Percentiles rank a stretch among this genome's conserved stretches.
Conservation (phyloP, 1,140 invertebrate species). For the Diabrotica undecimpunctata region DNA sequence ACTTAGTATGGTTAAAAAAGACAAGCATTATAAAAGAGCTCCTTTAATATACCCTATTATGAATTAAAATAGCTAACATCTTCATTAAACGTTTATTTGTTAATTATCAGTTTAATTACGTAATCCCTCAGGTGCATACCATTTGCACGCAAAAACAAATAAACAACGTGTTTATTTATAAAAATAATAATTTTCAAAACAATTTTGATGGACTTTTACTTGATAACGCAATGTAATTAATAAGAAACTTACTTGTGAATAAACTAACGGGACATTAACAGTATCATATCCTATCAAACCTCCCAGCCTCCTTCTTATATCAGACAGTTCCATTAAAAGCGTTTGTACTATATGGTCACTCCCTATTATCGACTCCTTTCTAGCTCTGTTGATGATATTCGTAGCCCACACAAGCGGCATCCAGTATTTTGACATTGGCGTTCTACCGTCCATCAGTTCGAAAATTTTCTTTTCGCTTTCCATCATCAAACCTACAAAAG, state of each 20-base stretch:
- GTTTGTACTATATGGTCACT: constrained; percentile 87
- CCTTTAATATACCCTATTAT: too few relatives aligned
- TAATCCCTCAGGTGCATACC: too few relatives aligned
- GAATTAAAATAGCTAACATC: too few relatives aligned
- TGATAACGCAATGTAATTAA: too few relatives aligned
- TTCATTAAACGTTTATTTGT: too few relatives aligned
- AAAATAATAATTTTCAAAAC: too few relatives aligned
- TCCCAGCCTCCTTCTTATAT: constrained; percentile 74
- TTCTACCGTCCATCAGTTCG: constrained; percentile 81
- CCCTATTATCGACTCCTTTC: constrained; percentile 74
- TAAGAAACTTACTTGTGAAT: constrained; percentile 79
- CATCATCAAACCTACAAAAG: constrained; percentile 74
- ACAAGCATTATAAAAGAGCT: too few relatives aligned
- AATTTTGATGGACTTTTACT: too few relatives aligned
- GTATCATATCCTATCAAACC: constrained; percentile 91
- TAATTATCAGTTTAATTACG: too few relatives aligned
- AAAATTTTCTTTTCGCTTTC: constrained; percentile 87
- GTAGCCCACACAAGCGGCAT: constrained; percentile 89
- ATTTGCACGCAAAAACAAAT: too few relatives aligned
- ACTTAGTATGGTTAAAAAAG: too few relatives aligned
- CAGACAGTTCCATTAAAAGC: constrained; percentile 75
- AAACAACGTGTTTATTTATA: too few relatives aligned
- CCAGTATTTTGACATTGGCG: constrained; percentile 89
- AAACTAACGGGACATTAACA: constrained; percentile 94
- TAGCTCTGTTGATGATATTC: constrained; percentile 80